phyloP scores from a whole-genome alignment of 2,797 vertebrate species.

The Tinamus major region DNA sequence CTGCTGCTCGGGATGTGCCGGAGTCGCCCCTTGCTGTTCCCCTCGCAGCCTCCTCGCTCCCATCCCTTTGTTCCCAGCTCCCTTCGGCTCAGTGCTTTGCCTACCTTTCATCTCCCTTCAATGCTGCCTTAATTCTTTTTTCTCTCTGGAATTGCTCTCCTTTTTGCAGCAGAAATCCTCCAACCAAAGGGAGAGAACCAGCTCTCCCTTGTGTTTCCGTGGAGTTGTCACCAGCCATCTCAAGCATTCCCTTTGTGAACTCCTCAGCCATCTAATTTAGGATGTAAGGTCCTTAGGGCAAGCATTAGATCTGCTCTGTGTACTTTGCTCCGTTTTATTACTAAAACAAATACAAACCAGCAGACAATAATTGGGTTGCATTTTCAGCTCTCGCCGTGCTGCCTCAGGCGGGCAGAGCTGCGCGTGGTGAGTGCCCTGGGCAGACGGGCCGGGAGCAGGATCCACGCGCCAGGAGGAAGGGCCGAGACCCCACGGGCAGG shows the following conservation, averaged over 20 bases:
- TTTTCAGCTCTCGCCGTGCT: background rate
- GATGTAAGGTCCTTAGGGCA: background rate
- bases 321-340: background rate
- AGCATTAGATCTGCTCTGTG: background rate
- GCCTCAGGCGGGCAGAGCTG: background rate
- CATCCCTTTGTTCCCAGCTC: background rate
- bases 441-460: too few species aligned
- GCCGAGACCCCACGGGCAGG: background rate
- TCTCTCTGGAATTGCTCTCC: background rate
- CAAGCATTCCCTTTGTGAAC: background rate
- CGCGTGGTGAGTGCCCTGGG: too few species aligned
- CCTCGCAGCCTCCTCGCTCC: background rate
- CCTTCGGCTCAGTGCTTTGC: fast-evolving
- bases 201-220: background rate
- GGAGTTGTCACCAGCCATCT: background rate
- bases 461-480: background rate
- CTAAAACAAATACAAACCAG: background rate
- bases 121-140: background rate
- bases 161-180: background rate
- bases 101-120: background rate
- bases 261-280: background rate
- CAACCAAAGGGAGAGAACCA: background rate
- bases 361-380: background rate
- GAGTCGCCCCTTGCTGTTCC: fast-evolving
- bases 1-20: fast-evolving